Evolutionary conservation across 2,888 invertebrate species (phyloP).

Genomic region (Epinotia demarniana): DNA sequence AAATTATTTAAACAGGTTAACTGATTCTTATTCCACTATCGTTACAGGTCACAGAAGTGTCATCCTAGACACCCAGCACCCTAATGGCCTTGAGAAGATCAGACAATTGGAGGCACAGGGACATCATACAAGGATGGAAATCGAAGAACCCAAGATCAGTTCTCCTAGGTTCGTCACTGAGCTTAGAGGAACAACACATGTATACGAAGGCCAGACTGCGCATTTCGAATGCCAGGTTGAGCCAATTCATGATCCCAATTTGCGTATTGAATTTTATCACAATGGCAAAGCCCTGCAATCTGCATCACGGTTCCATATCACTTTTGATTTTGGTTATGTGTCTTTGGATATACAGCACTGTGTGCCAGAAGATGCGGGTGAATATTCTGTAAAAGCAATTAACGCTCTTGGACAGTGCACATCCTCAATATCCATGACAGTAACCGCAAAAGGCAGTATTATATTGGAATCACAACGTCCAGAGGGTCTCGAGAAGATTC

Average conservation of each 20-base stretch:
- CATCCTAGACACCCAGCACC: slow-evolving; percentile 95
- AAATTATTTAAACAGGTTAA: neutral
- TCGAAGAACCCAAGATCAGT: slow-evolving; percentile 91
- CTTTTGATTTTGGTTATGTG: slow-evolving; percentile 99
- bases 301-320: slow-evolving; percentile 96
- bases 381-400: slow-evolving; percentile 96
- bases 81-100: slow-evolving; percentile 95
- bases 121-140: slow-evolving; percentile 90
- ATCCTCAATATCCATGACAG: slow-evolving; percentile 92
- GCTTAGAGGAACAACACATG: slow-evolving; percentile 93
- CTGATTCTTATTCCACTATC: slow-evolving; percentile 6
- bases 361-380: slow-evolving; percentile 97
- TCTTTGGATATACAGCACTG: slow-evolving; percentile 97
- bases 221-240: slow-evolving; percentile 98
- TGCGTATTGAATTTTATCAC: slow-evolving; percentile 95
- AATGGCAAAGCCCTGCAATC: slow-evolving; percentile 96
- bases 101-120: slow-evolving; percentile 95
- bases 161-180: slow-evolving; percentile 94
- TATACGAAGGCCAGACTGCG: slow-evolving; percentile 96
- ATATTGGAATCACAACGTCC: slow-evolving; percentile 96
- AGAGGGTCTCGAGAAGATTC: slow-evolving; percentile 97
- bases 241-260: slow-evolving; percentile 94
- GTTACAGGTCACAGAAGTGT: slow-evolving; percentile 90
- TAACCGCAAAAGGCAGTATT: slow-evolving; percentile 93
- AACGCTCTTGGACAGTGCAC: slow-evolving; percentile 96